These are phyloP conservation scores for Philopedon plagiatum DNA, from an alignment of 2,888 invertebrate species.

Conservation along the genomic window DNA sequence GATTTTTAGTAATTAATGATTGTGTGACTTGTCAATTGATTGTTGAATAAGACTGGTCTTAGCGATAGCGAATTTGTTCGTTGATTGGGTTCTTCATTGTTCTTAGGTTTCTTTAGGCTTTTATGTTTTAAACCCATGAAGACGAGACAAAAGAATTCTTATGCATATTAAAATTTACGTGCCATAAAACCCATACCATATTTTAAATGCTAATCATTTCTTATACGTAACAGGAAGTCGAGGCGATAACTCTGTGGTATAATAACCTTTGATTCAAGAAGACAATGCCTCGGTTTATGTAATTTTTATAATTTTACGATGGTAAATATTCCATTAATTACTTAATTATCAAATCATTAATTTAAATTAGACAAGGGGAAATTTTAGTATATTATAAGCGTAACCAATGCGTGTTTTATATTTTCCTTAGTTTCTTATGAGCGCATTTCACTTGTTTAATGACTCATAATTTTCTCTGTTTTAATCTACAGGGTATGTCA, in stretches of 20 bases:
- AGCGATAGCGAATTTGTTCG: too few species aligned
- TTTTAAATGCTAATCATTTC: neutral
- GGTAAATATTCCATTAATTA: neutral
- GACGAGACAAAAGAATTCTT: neutral
- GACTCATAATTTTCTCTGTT: neutral
- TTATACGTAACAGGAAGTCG: neutral
- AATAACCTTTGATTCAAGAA: constrained; percentile 13
- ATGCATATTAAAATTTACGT: neutral
- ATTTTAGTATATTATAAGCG: neutral
- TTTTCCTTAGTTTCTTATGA: neutral
- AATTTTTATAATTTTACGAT: constrained; percentile 8
- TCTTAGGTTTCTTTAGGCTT: too few species aligned
- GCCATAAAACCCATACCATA: neutral
- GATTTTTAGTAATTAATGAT: too few species aligned
- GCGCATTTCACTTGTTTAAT: neutral
- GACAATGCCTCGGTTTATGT: constrained; percentile 7
- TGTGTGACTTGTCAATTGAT: too few species aligned
- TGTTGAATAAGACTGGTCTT: too few species aligned
- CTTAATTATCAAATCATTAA: neutral
- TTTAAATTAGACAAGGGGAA: neutral
- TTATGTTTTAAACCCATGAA: neutral
- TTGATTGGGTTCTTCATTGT: too few species aligned
- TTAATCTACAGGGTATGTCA: too few species aligned
- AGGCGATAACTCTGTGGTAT: constrained; percentile 9
- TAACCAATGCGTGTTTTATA: neutral